phyloP scores from a whole-genome alignment of 2,888 invertebrate species.

The Nezara viridula region DNA sequence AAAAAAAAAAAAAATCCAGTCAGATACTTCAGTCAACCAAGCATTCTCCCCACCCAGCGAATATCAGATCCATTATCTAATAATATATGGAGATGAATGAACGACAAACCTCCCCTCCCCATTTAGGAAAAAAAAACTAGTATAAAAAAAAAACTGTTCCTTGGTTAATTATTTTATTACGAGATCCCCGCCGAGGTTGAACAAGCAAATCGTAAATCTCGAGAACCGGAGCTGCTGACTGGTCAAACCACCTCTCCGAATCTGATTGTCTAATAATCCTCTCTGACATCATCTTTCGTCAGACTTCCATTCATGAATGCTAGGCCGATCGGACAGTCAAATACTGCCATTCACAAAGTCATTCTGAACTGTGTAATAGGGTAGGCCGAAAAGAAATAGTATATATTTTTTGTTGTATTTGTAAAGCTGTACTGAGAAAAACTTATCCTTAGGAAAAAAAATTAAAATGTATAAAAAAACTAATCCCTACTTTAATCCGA shows the following conservation, averaged over 20 bases:
- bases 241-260: background rate
- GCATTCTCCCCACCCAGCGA: background rate
- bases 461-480: no score
- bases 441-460: no score
- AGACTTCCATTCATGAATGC: background rate
- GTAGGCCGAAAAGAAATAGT: no score
- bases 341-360: background rate
- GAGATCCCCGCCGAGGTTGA: conserved; percentile 1
- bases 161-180: conserved; percentile 37
- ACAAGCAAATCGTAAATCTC: conserved; percentile 42
- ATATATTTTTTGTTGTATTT: no score
- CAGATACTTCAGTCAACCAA: background rate
- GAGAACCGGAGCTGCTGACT: background rate
- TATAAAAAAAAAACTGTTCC: background rate
- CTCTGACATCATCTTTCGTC: conserved; percentile 29
- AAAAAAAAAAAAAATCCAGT: no score
- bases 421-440: no score
- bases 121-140: background rate
- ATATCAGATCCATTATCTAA: background rate
- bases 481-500: no score
- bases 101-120: background rate
- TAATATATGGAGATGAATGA: background rate
- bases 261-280: conserved; percentile 33
- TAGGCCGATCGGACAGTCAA: background rate
- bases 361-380: background rate